These are phyloP conservation scores for Cercopithecus neglectus DNA, from an alignment of 2,797 vertebrate species.

Conservation along the genomic window DNA sequence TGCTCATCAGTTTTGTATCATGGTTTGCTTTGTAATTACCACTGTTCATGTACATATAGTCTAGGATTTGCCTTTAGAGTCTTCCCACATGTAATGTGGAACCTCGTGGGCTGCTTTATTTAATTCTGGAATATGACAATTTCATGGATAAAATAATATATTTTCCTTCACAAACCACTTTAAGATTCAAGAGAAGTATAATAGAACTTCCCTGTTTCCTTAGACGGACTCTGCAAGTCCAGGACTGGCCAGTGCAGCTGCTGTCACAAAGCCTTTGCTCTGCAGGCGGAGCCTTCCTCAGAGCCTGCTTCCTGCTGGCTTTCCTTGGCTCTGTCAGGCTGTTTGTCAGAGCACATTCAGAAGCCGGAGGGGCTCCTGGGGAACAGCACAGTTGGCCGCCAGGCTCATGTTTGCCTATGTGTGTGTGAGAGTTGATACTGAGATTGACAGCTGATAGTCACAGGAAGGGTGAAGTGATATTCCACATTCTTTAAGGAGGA, in stretches of 20 bases:
- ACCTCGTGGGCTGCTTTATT: neutral
- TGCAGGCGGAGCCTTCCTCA: neutral
- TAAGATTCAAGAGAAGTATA: neutral
- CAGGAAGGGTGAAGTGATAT: neutral
- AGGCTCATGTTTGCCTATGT: neutral
- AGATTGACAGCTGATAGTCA: too few species aligned
- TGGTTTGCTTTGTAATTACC: neutral
- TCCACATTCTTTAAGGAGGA: neutral
- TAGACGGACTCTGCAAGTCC: neutral
- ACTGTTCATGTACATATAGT: neutral
- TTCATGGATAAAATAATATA: neutral
- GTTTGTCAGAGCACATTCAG: too few species aligned
- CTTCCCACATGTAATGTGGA: neutral
- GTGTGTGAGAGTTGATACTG: neutral
- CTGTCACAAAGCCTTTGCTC: neutral
- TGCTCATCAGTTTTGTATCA: neutral
- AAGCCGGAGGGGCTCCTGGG: neutral
- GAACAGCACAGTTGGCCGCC: too few species aligned
- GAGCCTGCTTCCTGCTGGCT: neutral
- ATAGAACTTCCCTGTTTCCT: neutral
- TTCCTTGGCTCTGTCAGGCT: neutral
- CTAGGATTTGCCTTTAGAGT: neutral
- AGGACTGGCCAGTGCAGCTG: neutral
- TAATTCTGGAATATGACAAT: constrained; percentile 14
- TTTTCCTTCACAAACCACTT: neutral